A percentile compares a stretch with the other conserved stretches of the same genome.
Evolutionary conservation across 2,113 vertebrate species (phyloP).

Genomic region (Crypturellus undulatus): DNA sequence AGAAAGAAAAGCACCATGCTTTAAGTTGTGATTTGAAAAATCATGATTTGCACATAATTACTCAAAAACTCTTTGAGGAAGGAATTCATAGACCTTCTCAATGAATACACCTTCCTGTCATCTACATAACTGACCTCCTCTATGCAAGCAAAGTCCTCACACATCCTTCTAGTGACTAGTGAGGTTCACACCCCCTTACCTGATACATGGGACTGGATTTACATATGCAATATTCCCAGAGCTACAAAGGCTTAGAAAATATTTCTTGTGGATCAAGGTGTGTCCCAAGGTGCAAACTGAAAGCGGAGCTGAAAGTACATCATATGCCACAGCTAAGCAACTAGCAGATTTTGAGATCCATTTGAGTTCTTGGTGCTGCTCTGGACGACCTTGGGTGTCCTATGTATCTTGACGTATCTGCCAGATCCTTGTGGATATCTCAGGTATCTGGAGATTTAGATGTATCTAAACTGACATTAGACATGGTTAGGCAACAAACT

Average conservation of each 20-base stretch:
- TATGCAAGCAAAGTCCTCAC: not conserved
- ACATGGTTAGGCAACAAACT: not conserved
- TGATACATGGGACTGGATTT: not conserved
- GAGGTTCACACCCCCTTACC: not conserved
- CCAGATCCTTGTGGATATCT: not conserved
- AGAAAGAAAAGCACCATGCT: not conserved
- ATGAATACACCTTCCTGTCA: not conserved
- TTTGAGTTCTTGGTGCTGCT: not conserved
- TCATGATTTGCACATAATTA: not conserved
- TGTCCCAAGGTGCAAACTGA: not conserved
- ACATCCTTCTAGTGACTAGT: not conserved
- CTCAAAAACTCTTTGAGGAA: not conserved
- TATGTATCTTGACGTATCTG: not conserved
- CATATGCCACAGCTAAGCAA: not conserved
- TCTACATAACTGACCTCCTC: not conserved
- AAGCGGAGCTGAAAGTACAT: not conserved
- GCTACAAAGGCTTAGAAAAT: not conserved
- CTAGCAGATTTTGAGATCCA: not conserved
- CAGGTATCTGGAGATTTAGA: too few species aligned
- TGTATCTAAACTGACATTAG: not conserved
- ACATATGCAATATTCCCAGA: not conserved
- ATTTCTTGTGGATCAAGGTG: not conserved
- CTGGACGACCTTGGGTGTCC: not conserved
- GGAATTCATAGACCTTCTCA: not conserved
- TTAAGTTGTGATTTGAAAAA: not conserved